Percentiles rank a stretch among this genome's conserved stretches.
phyloP scores from a whole-genome alignment of 2,113 vertebrate genomes.

The Coptodon rendalli region DNA sequence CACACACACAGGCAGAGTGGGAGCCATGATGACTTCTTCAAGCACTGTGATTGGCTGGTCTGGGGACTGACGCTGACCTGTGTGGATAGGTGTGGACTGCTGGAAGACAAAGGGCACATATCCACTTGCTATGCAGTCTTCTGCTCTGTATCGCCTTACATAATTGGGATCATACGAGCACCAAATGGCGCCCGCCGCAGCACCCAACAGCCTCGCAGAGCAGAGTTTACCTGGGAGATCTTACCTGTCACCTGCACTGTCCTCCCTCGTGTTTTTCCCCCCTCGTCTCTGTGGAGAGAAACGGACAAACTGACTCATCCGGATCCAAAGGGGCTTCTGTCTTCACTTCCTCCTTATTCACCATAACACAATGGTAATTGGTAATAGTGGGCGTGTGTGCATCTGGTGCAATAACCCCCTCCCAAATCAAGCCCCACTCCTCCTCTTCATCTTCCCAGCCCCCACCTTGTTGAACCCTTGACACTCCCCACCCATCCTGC shows the following conservation, averaged over 20 bases:
- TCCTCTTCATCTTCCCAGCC: slow-evolving; percentile 61
- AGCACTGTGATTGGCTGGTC: slow-evolving; percentile 42
- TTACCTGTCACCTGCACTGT: slow-evolving; percentile 35
- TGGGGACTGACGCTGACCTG: slow-evolving; percentile 7
- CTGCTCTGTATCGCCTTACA: slow-evolving; percentile 63
- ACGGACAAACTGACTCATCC: slow-evolving; percentile 41
- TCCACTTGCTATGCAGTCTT: slow-evolving; percentile 53
- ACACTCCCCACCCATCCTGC: too few relatives aligned
- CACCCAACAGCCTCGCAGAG: slow-evolving; percentile 3
- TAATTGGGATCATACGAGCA: slow-evolving; percentile 65
- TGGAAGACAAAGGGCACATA: slow-evolving; percentile 64
- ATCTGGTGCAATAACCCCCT: slow-evolving; percentile 62
- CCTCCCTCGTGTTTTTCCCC: background rate
- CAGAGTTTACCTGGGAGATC: slow-evolving; percentile 40
- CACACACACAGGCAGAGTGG: background rate
- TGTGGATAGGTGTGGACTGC: slow-evolving; percentile 47
- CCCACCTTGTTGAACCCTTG: slow-evolving; percentile 71
- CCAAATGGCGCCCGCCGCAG: slow-evolving; percentile 62
- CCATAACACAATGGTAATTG: slow-evolving; percentile 68
- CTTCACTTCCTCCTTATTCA: slow-evolving; percentile 51
- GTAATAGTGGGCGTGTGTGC: slow-evolving; percentile 66
- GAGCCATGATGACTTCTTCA: background rate
- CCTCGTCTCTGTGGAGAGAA: slow-evolving; percentile 39
- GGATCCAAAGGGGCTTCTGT: slow-evolving; percentile 26
- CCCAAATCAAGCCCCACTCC: background rate